Base-by-base conservation (phyloP, 2,888 invertebrate genomes). In the Embidobia sp. region DNA sequence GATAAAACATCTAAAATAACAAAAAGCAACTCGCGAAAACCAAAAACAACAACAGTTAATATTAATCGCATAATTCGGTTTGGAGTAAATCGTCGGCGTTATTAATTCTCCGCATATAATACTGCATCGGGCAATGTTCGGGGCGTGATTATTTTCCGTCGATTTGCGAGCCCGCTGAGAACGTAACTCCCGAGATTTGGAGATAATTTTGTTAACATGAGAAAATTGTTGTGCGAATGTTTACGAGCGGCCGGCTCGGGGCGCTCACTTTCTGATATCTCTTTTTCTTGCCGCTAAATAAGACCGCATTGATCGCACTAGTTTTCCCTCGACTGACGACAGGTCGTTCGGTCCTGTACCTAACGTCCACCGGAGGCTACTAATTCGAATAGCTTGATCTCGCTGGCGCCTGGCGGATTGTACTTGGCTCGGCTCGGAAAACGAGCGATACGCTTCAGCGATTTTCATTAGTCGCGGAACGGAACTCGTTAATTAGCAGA, bases 401-500 rank as follows among this genome's bases (percentile, higher is more conserved):
- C 35, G 18, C 57, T 57, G 75, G 75, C 75, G 77, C 66, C 74
- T 46, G 22, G 37, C 16, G 16, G 55, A 48, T 67, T 31, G 44
- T 59, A 37, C 42, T 16, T 11, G 37, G 49, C 35, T 51, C 40
- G 33, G 22, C 33, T 16, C n/a, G n/a, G 48, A 29, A 70, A 59
- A 35, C 64, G 64, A 55, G 49, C 57, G 75, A 69, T 69, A 53
- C 57, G 51, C 63, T 70, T 59, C 64, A 66, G 53, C 18, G 63
- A 55, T 63, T 75, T 61, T 63, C 75, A 75, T 69, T 69, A 75
- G 63, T 53, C 61, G 59, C 31, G 40, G 33, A 31, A 31, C 48
- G 49, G 37, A 64, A 53, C 70, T 77, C 72, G 77, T 77, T 77
- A 72, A 77, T 77, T 77, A 76, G 67, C 13, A n/a, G 63, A 72